Percentiles rank a stretch among this genome's conserved stretches.
These are phyloP conservation scores for Melanocharis versteri DNA, from an alignment of 2,113 vertebrate genomes.

Conservation along the genomic window DNA sequence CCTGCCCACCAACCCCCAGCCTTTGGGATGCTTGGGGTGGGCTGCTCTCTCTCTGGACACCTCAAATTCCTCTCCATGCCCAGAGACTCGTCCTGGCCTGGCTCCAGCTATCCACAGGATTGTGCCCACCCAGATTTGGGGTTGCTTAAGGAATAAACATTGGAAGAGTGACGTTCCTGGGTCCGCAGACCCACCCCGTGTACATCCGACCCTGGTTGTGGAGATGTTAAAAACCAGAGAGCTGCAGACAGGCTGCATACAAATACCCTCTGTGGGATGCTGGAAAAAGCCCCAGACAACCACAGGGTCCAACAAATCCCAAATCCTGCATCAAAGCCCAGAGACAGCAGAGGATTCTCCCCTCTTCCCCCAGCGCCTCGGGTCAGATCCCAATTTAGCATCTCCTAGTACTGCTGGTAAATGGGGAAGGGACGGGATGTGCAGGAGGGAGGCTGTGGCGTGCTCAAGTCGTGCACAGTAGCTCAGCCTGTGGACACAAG, in stretches of 20 bases:
- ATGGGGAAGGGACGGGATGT: background rate
- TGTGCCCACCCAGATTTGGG: background rate
- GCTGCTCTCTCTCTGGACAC: background rate
- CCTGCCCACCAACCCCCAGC: background rate
- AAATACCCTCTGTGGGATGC: background rate
- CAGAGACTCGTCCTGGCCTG: background rate
- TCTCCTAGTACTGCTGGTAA: background rate
- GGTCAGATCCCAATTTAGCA: background rate
- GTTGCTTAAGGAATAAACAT: background rate
- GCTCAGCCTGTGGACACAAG: background rate
- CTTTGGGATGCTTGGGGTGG: background rate
- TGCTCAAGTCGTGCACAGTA: background rate
- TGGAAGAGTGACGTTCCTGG: background rate
- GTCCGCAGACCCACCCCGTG: background rate
- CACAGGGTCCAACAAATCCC: background rate
- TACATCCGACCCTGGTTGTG: background rate
- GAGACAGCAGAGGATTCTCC: background rate
- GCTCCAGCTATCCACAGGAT: background rate
- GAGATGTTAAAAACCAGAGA: background rate
- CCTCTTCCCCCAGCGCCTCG: background rate
- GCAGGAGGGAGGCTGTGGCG: background rate
- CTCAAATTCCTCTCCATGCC: background rate
- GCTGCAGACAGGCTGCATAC: background rate
- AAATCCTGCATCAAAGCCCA: background rate
- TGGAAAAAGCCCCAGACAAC: background rate